Evolutionary conservation across 2,888 invertebrate genomes (phyloP).

Genomic region (Lasioglossum morio): DNA sequence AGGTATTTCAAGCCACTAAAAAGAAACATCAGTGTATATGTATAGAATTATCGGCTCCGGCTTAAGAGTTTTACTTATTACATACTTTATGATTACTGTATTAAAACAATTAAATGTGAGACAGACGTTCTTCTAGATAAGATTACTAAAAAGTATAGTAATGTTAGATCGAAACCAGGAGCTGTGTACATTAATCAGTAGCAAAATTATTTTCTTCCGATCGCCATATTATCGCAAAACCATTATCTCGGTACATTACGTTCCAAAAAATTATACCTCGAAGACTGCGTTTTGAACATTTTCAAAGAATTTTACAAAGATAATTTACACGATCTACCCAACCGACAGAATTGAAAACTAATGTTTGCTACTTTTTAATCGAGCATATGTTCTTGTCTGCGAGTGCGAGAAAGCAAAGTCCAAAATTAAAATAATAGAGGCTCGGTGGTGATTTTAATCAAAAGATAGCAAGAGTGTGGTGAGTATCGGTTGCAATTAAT

Average conservation of each 20-base stretch:
- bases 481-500: conserved; percentile 72
- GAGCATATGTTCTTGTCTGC: conserved; percentile 54
- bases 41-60: conserved; percentile 78
- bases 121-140: conserved; percentile 72
- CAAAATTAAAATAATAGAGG: conserved; percentile 73
- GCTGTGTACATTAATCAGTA: conserved; percentile 64
- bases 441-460: conserved; percentile 76
- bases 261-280: not conserved
- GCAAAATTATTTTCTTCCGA: conserved; percentile 29
- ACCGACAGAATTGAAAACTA: not conserved
- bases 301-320: not conserved
- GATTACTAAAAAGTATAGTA: conserved; percentile 64
- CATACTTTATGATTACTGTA: conserved; percentile 68
- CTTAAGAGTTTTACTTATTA: conserved; percentile 74
- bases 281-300: not conserved
- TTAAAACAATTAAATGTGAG: conserved; percentile 72
- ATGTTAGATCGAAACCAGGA: conserved; percentile 48
- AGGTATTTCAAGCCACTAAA: conserved; percentile 75
- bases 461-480: conserved; percentile 70
- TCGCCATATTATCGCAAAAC: not conserved
- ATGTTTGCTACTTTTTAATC: conserved; percentile 66
- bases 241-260: not conserved
- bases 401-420: conserved; percentile 68
- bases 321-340: not conserved
- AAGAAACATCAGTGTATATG: conserved; percentile 77